phyloP scores from a whole-genome alignment of 37 sponge, comb jelly and placozoan species.

The Beroe forskalii region DNA sequence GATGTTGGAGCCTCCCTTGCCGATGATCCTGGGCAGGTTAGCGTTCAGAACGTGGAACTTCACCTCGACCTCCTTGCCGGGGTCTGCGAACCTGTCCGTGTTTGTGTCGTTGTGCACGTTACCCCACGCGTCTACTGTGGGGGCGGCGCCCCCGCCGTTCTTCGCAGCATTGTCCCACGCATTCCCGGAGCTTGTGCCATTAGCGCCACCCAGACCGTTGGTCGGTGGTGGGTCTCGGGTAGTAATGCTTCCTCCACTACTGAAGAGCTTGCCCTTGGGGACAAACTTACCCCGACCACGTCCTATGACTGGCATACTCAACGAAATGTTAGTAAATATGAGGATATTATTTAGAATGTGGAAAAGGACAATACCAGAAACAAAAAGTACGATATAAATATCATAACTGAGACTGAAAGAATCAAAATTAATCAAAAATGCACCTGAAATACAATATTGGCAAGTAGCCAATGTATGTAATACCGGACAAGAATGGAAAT shows the following conservation, averaged over 20 bases:
- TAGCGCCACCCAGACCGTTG: neutral
- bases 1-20: constrained; percentile 21
- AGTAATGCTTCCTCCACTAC: neutral
- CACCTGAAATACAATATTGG: no score
- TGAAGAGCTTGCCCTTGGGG: constrained; percentile 6
- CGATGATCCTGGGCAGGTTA: constrained; percentile 25
- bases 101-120: constrained; percentile 25
- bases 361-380: no score
- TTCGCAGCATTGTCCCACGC: neutral
- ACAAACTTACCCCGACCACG: constrained; percentile 46
- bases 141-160: neutral
- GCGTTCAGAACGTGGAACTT: constrained; percentile 14
- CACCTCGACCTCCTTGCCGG: constrained; percentile 43
- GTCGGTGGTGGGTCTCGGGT: neutral
- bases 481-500: no score
- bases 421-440: no score
- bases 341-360: no score
- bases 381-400: no score
- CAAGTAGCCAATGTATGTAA: no score
- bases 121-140: constrained; percentile 44
- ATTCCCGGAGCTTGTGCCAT: neutral
- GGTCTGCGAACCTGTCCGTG: constrained; percentile 60
- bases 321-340: no score
- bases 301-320: constrained; percentile 40
- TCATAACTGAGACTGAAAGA: no score